Base-by-base conservation (phyloP, 2,113 vertebrate genomes). In the Plecotus auritus region DNA sequence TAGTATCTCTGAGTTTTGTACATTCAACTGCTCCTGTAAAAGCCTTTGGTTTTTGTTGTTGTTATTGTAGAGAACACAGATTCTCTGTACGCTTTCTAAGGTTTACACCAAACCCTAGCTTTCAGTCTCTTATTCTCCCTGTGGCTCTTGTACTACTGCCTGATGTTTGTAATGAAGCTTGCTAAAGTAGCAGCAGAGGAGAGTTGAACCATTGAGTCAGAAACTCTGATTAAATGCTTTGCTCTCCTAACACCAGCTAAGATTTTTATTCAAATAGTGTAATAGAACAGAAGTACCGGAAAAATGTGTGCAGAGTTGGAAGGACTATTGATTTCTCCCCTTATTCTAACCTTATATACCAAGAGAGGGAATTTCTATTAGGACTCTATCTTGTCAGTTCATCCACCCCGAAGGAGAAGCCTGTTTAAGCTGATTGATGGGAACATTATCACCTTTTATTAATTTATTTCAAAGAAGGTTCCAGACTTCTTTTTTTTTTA, bases 51-150 rank as follows among this genome's bases (percentile, higher is more conserved):
- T 97, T 98, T 96, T 98, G 97, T 94, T 98, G 97, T 95, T 96
- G 97, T 98, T 98, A 96, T 97, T 97, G 96, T 97, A 98, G 97
- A 98, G 96, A 98, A 98, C 98, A 97, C 94, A 82, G 59, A 94
- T 97, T 96, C 98, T 98, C 98, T 98, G 97, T 96, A 98, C 95
- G 96, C 98, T 98, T 98, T 97, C 97, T 98, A 98, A 98, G 91
- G 96, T 95, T 97, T 91, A 91, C 35, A 96, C 97, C 95, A 94
- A 97, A 87, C 90, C 90, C 88, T 81, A 91, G 97, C 96, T 97
- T 96, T 96, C 84, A 49, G 93, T 88, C 88, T 97, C 93, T 94
- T 96, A 86, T 94, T 98, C 80, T 97, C 82, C 90, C 96, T 90
- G 92, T 97, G 96, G 59, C 23, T 96, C 54, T 93, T 88, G 97